Conservation (phyloP, 2,888 invertebrate genomes). For the Keiferia lycopersicella region DNA sequence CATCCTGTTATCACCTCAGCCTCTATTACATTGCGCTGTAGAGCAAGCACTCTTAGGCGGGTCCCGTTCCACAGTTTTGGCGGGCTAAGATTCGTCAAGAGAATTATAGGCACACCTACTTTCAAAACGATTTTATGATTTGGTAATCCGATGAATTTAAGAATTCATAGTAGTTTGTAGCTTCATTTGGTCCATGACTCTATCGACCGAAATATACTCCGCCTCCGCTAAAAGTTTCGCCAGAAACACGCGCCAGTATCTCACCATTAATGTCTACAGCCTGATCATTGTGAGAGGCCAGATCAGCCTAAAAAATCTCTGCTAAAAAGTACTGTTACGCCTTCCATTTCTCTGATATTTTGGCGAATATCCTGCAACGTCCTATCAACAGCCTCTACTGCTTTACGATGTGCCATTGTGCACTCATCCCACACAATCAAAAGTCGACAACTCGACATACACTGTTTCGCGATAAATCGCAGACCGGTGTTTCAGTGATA, state of each 20-base stretch:
- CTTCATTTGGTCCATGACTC: slow-evolving; percentile 1
- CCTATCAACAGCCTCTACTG: slow-evolving; percentile 29
- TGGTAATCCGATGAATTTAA: background rate
- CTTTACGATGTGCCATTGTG: slow-evolving; percentile 29
- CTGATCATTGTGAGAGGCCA: slow-evolving; percentile 25
- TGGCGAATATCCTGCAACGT: slow-evolving; percentile 20
- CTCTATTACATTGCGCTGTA: slow-evolving; percentile 24
- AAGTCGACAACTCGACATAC: background rate
- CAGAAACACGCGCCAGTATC: background rate
- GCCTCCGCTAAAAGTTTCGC: background rate
- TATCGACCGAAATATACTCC: background rate
- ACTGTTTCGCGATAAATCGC: background rate
- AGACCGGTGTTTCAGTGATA: background rate
- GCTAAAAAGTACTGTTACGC: slow-evolving; percentile 32
- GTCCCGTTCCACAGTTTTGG: slow-evolving; percentile 17
- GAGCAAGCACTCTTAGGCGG: slow-evolving; percentile 9
- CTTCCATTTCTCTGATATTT: slow-evolving; percentile 30
- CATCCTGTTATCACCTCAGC: slow-evolving; percentile 26
- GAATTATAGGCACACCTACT: background rate
- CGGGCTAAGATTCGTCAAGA: slow-evolving; percentile 11
- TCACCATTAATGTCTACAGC: background rate
- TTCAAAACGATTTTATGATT: background rate
- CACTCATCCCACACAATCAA: slow-evolving; percentile 27
- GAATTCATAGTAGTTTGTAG: slow-evolving; percentile 3
- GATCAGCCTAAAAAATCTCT: slow-evolving; percentile 37